These are phyloP conservation scores for Psittacara wagleri DNA, from an alignment of 2,113 vertebrate species.

Conservation along the genomic window DNA sequence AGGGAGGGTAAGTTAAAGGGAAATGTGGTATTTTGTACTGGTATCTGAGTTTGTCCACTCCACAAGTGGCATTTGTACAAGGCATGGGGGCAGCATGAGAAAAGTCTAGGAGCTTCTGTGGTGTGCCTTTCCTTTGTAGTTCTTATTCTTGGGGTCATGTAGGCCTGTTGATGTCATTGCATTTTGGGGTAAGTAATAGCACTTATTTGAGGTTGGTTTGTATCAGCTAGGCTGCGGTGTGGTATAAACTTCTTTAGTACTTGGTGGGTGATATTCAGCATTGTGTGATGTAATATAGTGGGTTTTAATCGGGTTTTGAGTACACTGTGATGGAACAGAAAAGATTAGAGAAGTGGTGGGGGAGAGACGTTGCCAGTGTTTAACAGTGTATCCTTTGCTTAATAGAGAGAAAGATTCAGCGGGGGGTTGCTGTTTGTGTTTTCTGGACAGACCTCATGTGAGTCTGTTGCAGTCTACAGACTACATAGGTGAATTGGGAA, in stretches of 20 bases:
- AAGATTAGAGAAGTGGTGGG: neutral
- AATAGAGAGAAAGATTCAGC: neutral
- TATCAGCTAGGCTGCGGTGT: neutral
- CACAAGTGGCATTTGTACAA: neutral
- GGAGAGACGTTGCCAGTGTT: neutral
- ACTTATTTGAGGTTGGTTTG: neutral
- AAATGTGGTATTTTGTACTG: neutral
- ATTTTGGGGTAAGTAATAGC: neutral
- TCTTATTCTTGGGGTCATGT: neutral
- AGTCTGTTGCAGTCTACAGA: neutral
- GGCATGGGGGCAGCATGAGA: rapidly evolving
- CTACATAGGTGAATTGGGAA: neutral
- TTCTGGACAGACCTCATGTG: neutral
- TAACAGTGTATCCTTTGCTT: neutral
- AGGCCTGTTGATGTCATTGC: neutral
- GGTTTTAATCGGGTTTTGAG: neutral
- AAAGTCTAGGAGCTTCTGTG: neutral
- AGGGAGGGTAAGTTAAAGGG: neutral
- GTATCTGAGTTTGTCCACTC: neutral
- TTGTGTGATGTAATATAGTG: neutral
- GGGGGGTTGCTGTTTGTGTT: neutral
- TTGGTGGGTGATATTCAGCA: neutral
- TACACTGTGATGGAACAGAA: neutral
- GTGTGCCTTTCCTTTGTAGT: neutral
- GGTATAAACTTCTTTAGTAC: neutral